These are phyloP conservation scores for Aphelocoma californica DNA, from an alignment of 2,797 vertebrate species.

Conservation along the genomic window DNA sequence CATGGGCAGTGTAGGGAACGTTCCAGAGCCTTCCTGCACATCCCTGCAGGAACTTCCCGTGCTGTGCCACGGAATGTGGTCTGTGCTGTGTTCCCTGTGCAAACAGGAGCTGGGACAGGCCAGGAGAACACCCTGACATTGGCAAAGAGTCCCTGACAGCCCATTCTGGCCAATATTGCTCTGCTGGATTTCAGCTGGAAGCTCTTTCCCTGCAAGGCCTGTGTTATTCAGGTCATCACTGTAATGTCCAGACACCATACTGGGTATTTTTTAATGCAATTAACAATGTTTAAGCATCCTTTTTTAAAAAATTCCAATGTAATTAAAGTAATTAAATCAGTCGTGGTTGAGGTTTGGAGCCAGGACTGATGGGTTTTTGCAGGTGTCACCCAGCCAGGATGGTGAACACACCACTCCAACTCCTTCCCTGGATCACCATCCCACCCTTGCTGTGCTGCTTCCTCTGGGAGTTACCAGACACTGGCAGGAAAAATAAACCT, in stretches of 20 bases:
- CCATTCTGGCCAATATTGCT: rapidly evolving
- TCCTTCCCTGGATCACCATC: not conserved
- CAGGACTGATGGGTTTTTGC: not conserved
- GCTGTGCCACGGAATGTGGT: not conserved
- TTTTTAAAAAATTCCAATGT: rapidly evolving
- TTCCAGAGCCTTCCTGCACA: not conserved
- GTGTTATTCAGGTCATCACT: rapidly evolving
- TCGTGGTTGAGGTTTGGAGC: not conserved
- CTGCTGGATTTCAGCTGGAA: not conserved
- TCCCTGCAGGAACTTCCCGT: rapidly evolving
- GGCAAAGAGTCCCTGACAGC: not conserved
- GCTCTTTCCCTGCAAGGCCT: not conserved
- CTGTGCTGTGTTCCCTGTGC: not conserved
- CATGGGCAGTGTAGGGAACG: rapidly evolving
- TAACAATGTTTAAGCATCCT: rapidly evolving
- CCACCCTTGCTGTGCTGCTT: not conserved
- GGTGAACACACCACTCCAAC: not conserved
- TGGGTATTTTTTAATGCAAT: rapidly evolving
- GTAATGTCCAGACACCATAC: rapidly evolving
- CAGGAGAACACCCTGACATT: not conserved
- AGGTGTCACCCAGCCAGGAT: not conserved
- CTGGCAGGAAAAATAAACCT: not conserved
- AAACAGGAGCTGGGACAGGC: not conserved
- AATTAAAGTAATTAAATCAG: not conserved
- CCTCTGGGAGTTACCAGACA: not conserved